Base-by-base conservation (phyloP, 2,113 vertebrate genomes). In the Stigmatopora argus region DNA sequence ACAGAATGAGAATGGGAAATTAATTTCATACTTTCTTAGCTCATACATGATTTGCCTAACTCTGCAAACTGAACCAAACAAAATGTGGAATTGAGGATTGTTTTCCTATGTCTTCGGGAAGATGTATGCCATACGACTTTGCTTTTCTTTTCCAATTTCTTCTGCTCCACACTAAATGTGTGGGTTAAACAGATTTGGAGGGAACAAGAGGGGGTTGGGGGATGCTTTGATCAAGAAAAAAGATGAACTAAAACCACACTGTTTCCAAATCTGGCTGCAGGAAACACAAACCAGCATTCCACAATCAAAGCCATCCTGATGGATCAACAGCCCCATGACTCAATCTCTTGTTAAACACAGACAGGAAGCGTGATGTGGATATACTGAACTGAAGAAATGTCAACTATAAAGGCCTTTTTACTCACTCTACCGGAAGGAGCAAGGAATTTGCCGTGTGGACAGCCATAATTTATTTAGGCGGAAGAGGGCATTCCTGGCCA, bases 321-420 rank as follows among this genome's bases (percentile, higher is more conserved):
- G 82, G 79, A 69, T 70, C 63, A 19, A 80, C 75, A 86, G 77
- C 81, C 79, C 81, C 79, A 75, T 74, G 73, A 80, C 81, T 82
- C 6, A 12, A 14, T 21, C n/a, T 61, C 76, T 80, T 72, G 77
- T 81, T 78, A 87, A 86, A 86, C 83, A 79, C 66, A 63, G 75
- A 75, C 78, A 80, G 85, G 85, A 87, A 81, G 69, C 81, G 19
- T 75, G 58, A 75, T 5, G 23, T 63, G 34, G 68, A 72, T 77
- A 86, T 87, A 82, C 89, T 88, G 77, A 72, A 81, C 67, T 51
- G 72, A 35, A 61, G 62, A 57, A 82, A 83, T 85, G 85, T 89
- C 82, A 86, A 86, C 82, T 83, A 75, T 81, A 76, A 41, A 41
- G 38, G 38, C 38, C 7, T 41, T 41, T 41, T 41, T 8, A 41